These are phyloP conservation scores for Spilogale gracilis DNA, from an alignment of 2,113 vertebrate species.

Conservation along the genomic window DNA sequence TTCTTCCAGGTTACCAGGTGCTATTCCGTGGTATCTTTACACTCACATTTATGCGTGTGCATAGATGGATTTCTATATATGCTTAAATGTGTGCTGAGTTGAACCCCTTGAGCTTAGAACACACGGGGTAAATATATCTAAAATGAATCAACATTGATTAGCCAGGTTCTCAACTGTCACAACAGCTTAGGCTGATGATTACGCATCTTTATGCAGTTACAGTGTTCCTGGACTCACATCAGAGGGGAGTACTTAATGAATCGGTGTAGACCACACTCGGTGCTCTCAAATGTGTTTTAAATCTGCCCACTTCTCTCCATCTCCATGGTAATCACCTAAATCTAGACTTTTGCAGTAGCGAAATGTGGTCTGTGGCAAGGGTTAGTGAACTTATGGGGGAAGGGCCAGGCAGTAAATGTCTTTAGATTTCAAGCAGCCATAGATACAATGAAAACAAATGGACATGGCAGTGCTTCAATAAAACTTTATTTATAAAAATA, in stretches of 20 bases:
- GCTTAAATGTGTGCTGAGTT: neutral
- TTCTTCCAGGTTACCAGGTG: neutral
- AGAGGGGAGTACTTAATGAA: neutral
- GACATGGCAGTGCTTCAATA: neutral
- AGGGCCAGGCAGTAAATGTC: neutral
- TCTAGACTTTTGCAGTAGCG: neutral
- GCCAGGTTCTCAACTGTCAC: neutral
- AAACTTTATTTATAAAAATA: conserved; percentile 43
- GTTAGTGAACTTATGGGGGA: neutral
- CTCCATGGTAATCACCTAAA: neutral
- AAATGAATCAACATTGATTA: neutral
- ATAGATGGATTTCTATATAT: neutral
- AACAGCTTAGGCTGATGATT: neutral
- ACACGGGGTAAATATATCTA: neutral
- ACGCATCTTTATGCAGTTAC: neutral
- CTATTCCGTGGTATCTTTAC: neutral
- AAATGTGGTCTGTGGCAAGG: neutral
- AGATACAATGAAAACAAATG: neutral
- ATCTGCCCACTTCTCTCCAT: neutral
- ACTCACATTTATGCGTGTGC: neutral
- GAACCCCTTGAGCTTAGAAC: neutral
- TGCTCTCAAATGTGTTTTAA: neutral
- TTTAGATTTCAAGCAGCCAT: neutral
- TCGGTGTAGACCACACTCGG: neutral
- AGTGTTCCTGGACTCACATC: neutral